Evolutionary conservation across 1,140 invertebrate genomes (phyloP).

Genomic region (Caenorhabditis elegans): DNA sequence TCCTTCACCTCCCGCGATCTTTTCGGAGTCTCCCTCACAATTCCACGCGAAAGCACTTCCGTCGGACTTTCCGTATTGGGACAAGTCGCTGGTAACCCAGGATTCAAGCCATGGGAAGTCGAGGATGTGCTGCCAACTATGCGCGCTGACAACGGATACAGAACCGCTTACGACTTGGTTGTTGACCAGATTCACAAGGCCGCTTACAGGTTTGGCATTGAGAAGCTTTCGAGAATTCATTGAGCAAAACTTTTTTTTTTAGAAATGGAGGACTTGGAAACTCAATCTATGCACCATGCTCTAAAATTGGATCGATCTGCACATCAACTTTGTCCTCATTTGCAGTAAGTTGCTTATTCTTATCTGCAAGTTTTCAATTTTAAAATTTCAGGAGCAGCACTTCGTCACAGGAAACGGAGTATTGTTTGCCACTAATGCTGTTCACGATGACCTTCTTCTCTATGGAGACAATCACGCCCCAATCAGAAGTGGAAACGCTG

Average conservation of each 20-base stretch:
- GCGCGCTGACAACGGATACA: conserved; percentile 47
- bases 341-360: not conserved
- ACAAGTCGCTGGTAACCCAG: conserved; percentile 57
- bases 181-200: conserved; percentile 61
- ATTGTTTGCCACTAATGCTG: conserved; percentile 60
- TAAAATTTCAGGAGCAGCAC: conserved; percentile 41
- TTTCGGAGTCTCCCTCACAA: conserved; percentile 36
- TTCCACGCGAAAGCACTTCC: conserved; percentile 53
- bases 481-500: conserved; percentile 50
- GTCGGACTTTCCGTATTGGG: conserved; percentile 61
- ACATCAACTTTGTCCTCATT: conserved; percentile 47
- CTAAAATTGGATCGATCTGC: conserved; percentile 26
- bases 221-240: too few relatives aligned
- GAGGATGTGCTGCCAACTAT: conserved; percentile 47
- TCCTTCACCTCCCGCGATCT: conserved; percentile 40
- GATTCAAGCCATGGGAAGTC: conserved; percentile 63
- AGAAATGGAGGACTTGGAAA: conserved; percentile 61
- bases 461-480: conserved; percentile 56
- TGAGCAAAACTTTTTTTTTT: not conserved
- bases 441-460: conserved; percentile 52
- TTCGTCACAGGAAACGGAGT: conserved; percentile 54
- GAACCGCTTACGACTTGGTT: conserved; percentile 52
- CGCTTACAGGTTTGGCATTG: conserved; percentile 55
- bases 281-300: conserved; percentile 49
- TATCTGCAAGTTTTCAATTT: not conserved